Evolutionary conservation across 2,888 invertebrate species (phyloP), one percentile per base, ranked within the genome.

Genomic region (Macaria liturata): DNA sequence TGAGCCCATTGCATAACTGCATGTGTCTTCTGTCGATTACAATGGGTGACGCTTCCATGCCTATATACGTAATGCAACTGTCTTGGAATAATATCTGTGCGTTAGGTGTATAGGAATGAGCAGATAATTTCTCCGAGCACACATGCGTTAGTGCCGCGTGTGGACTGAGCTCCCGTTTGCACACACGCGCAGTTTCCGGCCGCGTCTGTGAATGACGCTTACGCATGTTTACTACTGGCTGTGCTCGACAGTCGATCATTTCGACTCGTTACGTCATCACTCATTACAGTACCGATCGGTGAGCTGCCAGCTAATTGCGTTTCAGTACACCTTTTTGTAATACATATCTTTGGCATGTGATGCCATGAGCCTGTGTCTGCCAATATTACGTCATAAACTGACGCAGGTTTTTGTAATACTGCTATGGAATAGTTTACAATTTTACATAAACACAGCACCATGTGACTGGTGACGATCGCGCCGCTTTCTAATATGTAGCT

Each of bases 141-240:
- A 73, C 74, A 70, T 68, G 65, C 67, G 55, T 56, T 49, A 60
- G 50, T 48, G 66, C 68, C 42, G 66, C 66, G 72, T 64, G 54
- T 57, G 60, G 54, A 67, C 48, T 6, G 61, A 54, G 55, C 55
- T 63, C 59, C 49, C 67, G 59, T 54, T 46, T 77, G 54, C 81
- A 79, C 80, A 80, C 81, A 67, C 40, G 53, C 61, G 42, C 66
- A 65, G 75, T 72, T 82, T 85, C 86, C 86, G 86, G 83, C 75
- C 81, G 75, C 71, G 77, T 80, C 81, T 77, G 81, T 84, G 87
- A 88, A 86, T 86, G 89, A 86, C 86, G 84, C 78, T 80, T 85
- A 87, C 88, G 83, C 83, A 79, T 85, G 86, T 87, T 87, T 89
- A 88, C 88, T 88, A 87, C 83, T 74, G 76, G 70, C 64, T 65